phyloP scores from a whole-genome alignment of 2,797 vertebrate species.

The Clarias laeviceps region DNA sequence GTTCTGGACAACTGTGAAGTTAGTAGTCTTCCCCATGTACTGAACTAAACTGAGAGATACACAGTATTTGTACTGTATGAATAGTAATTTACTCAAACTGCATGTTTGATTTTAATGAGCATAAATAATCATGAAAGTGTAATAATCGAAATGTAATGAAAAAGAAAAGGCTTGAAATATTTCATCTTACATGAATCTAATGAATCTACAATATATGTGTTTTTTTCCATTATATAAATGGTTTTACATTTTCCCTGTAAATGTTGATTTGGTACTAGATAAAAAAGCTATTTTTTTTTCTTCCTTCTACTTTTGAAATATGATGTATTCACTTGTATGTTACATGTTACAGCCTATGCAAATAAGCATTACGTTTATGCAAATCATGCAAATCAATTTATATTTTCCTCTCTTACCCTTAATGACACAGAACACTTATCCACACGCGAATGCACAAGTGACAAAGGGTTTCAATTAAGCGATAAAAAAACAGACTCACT shows the following conservation, averaged over 20 bases:
- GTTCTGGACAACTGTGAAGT: too few species aligned
- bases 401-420: slow-evolving; percentile 49
- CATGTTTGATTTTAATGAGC: too few species aligned
- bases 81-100: too few species aligned
- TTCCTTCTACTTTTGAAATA: neutral
- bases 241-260: neutral
- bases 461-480: slow-evolving; percentile 62
- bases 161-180: too few species aligned
- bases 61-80: too few species aligned
- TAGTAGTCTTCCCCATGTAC: too few species aligned
- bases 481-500: slow-evolving; percentile 55
- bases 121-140: too few species aligned
- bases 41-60: too few species aligned
- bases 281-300: neutral
- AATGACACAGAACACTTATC: slow-evolving; percentile 57
- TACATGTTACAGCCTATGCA: slow-evolving; percentile 38
- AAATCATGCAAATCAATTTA: slow-evolving; percentile 58
- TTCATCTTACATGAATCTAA: too few species aligned
- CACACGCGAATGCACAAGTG: slow-evolving; percentile 56
- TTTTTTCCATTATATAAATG: neutral
- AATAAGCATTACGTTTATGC: slow-evolving; percentile 55
- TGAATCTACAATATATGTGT: neutral
- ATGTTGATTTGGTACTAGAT: neutral
- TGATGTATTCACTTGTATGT: slow-evolving; percentile 27
- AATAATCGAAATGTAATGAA: too few species aligned